These are phyloP conservation scores for Sinocyclocheilus anophthalmus DNA, from an alignment of 2,113 vertebrate genomes.

Conservation along the genomic window DNA sequence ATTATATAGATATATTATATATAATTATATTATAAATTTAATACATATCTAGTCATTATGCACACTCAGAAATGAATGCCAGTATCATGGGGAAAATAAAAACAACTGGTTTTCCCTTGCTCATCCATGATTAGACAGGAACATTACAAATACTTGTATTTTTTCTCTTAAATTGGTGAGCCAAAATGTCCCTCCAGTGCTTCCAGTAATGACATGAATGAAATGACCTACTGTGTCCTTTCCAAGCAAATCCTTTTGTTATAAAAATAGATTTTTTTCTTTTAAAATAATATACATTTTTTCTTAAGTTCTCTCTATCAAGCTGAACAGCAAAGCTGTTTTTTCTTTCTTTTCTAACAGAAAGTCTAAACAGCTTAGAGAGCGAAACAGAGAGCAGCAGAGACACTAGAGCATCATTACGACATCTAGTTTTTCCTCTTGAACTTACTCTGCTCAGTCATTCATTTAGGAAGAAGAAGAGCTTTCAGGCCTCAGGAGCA, in stretches of 20 bases:
- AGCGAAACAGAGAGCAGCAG: constrained; percentile 47
- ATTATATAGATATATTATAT: too few species aligned
- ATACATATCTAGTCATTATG: constrained; percentile 54
- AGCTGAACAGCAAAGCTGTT: constrained; percentile 76
- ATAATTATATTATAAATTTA: constrained; percentile 52
- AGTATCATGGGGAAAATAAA: constrained; percentile 27
- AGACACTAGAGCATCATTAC: constrained; percentile 54
- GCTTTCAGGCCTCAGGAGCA: constrained; percentile 60
- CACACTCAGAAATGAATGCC: constrained; percentile 46
- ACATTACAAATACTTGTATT: constrained; percentile 40
- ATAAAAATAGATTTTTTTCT: constrained; percentile 80
- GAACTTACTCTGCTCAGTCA: constrained; percentile 39
- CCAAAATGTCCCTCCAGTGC: constrained; percentile 20
- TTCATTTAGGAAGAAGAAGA: constrained; percentile 44
- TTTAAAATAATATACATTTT: constrained; percentile 77
- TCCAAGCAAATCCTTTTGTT: constrained; percentile 74
- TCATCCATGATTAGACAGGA: constrained; percentile 54
- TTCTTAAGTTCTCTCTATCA: constrained; percentile 69
- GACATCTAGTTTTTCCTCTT: constrained; percentile 69
- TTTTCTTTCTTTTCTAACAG: constrained; percentile 58
- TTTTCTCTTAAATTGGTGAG: constrained; percentile 61
- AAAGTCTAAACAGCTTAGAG: constrained; percentile 59
- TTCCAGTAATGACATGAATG: constrained; percentile 54
- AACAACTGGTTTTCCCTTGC: constrained; percentile 40
- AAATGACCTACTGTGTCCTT: constrained; percentile 58